phyloP scores from a whole-genome alignment of 2,888 invertebrate genomes.

The Adineta ricciae region DNA sequence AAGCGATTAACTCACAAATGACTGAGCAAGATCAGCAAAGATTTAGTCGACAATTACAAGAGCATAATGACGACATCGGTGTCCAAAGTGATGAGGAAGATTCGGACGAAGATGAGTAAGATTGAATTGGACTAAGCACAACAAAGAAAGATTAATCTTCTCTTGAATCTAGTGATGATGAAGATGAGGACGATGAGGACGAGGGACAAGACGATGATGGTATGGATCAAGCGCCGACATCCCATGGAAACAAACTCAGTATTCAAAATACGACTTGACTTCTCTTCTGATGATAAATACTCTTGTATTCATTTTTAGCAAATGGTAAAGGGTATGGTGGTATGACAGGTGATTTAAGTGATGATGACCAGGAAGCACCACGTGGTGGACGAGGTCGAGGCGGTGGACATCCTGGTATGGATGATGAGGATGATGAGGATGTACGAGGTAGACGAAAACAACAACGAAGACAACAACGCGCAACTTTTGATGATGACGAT shows the following conservation, averaged over 20 bases:
- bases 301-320: not conserved
- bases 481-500: not conserved
- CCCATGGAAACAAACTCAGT: not conserved
- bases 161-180: not conserved
- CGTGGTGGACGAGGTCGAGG: not conserved
- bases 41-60: not conserved
- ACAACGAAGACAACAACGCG: not conserved
- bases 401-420: not conserved
- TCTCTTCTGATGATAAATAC: not conserved
- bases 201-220: not conserved
- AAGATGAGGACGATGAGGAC: slow-evolving; percentile 26
- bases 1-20: slow-evolving; percentile 6
- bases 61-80: slow-evolving; percentile 9
- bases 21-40: slow-evolving; percentile 7
- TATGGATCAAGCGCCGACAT: not conserved
- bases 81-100: slow-evolving; percentile 27
- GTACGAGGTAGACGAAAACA: not conserved
- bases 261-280: not conserved
- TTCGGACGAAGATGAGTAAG: not conserved
- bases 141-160: not conserved
- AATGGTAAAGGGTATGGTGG: not conserved
- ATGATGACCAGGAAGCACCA: not conserved
- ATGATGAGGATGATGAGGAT: slow-evolving; percentile 16
- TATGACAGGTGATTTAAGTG: not conserved
- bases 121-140: too few relatives aligned